phyloP scores from a whole-genome alignment of 1,140 invertebrate genomes.

The Ceratitis capitata region DNA sequence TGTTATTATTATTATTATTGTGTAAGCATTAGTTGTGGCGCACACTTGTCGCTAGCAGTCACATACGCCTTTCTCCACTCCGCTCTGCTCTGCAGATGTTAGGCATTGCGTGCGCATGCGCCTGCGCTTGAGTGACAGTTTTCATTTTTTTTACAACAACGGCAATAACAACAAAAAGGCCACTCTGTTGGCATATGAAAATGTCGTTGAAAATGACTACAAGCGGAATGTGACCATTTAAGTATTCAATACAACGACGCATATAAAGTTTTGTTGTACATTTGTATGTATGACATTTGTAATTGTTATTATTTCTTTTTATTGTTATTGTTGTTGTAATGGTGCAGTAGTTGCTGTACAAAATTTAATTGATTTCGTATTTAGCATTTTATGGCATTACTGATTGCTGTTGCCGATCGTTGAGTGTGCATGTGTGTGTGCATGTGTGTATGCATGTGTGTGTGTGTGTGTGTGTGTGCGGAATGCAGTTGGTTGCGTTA shows the following conservation, averaged over 20 bases:
- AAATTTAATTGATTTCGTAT: slow-evolving; percentile 1
- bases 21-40: not conserved
- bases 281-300: slow-evolving; percentile 32
- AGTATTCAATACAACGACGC: not conserved
- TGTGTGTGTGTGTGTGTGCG: not conserved
- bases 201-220: not conserved
- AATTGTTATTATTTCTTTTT: not conserved
- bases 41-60: no score
- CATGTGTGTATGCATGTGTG: not conserved
- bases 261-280: slow-evolving; percentile 2
- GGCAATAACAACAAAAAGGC: no score
- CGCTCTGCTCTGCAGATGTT: not conserved
- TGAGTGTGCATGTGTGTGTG: not conserved
- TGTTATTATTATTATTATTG: no score
- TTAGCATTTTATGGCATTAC: not conserved
- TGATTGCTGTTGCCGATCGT: no score
- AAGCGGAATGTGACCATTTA: slow-evolving; percentile 11
- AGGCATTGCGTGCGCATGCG: not conserved
- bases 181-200: no score
- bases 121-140: not conserved
- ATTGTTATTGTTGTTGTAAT: not conserved
- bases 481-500: not conserved
- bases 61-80: no score
- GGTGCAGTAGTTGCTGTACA: not conserved
- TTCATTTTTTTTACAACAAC: not conserved